Percentiles rank a stretch among this genome's conserved stretches.
These are phyloP conservation scores for Oreochromis grahami DNA, from an alignment of 2,797 vertebrate species.

Conservation along the genomic window DNA sequence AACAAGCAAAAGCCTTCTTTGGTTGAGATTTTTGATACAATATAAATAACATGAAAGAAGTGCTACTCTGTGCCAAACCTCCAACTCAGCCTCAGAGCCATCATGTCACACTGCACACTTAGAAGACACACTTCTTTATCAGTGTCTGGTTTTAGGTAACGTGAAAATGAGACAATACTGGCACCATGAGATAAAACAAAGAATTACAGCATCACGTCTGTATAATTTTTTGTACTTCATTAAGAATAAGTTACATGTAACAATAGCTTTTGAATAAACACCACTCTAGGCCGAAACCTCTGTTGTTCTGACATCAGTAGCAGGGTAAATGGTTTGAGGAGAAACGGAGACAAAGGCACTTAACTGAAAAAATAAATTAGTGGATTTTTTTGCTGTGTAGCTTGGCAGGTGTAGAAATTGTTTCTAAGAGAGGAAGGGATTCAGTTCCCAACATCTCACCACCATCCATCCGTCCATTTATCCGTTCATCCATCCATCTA, in stretches of 20 bases:
- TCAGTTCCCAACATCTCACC: conserved; percentile 27
- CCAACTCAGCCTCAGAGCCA: neutral
- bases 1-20: neutral
- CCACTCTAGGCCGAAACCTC: neutral
- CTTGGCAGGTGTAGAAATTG: conserved; percentile 27
- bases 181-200: neutral
- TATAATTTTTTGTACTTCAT: neutral
- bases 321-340: neutral
- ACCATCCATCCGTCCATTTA: conserved; percentile 36
- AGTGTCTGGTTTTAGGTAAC: neutral
- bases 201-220: neutral
- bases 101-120: neutral
- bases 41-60: neutral
- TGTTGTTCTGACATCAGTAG: neutral
- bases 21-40: neutral
- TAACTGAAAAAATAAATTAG: neutral
- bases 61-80: neutral
- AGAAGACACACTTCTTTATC: neutral
- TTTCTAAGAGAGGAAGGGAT: neutral
- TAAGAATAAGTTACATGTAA: neutral
- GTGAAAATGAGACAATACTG: neutral
- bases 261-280: neutral
- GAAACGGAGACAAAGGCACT: neutral
- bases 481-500: conserved; percentile 55
- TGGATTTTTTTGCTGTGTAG: neutral